Evolutionary conservation across 2,797 vertebrate species (phyloP).

Genomic region (Lerista edwardsae): DNA sequence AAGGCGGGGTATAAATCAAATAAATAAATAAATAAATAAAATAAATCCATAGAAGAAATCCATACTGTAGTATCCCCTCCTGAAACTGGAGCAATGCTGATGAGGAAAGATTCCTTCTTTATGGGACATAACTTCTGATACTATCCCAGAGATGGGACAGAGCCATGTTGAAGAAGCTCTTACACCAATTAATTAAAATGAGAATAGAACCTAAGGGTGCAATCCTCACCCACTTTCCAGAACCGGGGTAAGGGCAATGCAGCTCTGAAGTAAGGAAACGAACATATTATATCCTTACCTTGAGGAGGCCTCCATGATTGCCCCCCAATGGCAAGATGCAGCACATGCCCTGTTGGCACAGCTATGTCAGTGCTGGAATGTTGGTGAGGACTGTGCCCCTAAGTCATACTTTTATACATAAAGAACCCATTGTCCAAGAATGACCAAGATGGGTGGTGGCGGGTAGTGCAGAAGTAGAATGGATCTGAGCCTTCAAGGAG

Average conservation of each 20-base stretch:
- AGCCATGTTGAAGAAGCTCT: neutral
- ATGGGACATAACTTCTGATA: neutral
- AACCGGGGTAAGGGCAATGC: no score
- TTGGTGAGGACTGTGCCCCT: no score
- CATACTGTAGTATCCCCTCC: neutral
- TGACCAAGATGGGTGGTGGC: neutral
- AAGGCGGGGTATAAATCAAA: no score
- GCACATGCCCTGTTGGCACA: no score
- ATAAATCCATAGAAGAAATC: neutral
- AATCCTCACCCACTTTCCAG: no score
- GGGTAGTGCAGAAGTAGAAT: neutral
- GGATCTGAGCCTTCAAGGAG: neutral
- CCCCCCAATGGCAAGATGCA: no score
- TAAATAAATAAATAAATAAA: no score
- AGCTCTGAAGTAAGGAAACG: no score
- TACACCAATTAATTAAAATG: neutral
- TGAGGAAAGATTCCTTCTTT: neutral
- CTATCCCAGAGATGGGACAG: neutral
- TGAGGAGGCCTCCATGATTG: no score
- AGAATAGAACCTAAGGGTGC: neutral
- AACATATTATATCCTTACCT: no score
- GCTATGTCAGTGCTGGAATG: no score
- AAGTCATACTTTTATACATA: neutral
- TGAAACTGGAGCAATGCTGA: neutral
- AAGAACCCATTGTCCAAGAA: neutral